Conservation (phyloP, 2,113 vertebrate species). For the Phalacrocorax pelagicus region DNA sequence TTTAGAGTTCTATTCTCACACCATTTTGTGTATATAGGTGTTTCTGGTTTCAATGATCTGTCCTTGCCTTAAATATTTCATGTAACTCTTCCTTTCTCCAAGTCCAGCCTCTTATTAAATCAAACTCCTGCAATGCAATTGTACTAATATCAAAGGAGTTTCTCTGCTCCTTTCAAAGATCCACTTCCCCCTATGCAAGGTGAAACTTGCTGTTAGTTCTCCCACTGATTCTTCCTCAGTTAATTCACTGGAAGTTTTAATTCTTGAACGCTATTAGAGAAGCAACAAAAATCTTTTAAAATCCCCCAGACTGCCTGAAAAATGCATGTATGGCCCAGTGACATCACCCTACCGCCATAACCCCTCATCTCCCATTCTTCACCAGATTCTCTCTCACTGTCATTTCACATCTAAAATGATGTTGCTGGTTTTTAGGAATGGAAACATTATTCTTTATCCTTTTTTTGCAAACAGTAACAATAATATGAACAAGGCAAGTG, state of each 20-base stretch:
- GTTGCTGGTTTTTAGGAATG: not conserved
- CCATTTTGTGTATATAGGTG: not conserved
- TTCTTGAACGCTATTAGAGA: not conserved
- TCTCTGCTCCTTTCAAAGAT: not conserved
- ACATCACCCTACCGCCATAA: not conserved
- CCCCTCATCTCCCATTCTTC: not conserved
- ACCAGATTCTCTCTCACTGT: not conserved
- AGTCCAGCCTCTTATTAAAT: not conserved
- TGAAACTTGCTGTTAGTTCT: not conserved
- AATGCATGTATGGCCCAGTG: not conserved
- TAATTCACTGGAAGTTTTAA: not conserved
- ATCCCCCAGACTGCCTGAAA: not conserved
- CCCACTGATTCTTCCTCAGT: not conserved
- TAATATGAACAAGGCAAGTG: not conserved
- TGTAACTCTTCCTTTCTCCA: not conserved
- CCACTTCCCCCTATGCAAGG: not conserved
- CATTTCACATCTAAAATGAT: not conserved
- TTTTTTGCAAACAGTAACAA: not conserved
- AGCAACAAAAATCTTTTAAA: not conserved
- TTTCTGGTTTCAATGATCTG: not conserved
- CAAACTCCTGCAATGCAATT: not conserved
- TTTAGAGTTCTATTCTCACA: not conserved
- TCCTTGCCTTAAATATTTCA: not conserved
- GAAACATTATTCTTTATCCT: not conserved
- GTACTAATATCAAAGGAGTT: not conserved